Evolutionary conservation across 2,888 invertebrate species (phyloP).

Genomic region (Hemistola chrysoprasaria): DNA sequence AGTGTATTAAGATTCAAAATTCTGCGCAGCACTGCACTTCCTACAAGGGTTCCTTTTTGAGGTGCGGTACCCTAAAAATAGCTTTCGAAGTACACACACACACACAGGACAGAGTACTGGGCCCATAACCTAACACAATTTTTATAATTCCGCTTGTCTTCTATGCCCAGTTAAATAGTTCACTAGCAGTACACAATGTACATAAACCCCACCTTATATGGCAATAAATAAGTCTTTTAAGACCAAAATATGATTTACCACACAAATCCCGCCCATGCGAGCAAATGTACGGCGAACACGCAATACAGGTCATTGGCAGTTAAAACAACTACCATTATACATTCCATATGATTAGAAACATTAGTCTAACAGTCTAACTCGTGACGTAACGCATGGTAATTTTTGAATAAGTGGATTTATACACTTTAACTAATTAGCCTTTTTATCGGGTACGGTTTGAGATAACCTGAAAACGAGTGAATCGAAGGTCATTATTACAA

Average conservation of each 20-base stretch:
- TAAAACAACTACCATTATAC: constrained; percentile 1
- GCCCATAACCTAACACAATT: too few relatives aligned
- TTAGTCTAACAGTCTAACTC: constrained; percentile 5
- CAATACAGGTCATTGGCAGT: constrained; percentile 10
- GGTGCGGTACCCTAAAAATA: background rate
- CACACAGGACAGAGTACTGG: too few relatives aligned
- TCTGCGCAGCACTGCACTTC: too few relatives aligned
- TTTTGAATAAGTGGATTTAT: constrained; percentile 13
- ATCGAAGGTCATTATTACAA: background rate
- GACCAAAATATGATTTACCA: background rate
- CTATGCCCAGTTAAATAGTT: constrained; percentile 1
- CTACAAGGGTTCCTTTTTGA: background rate
- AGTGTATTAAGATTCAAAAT: too few relatives aligned
- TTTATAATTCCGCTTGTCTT: too few relatives aligned
- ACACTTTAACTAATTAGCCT: constrained; percentile 1
- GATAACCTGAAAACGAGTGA: too few relatives aligned
- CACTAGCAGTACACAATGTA: background rate
- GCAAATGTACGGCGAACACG: background rate
- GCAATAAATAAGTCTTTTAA: constrained; percentile 2
- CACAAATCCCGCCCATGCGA: constrained; percentile 2
- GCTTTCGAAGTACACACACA: background rate
- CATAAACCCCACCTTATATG: background rate
- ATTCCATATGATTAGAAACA: constrained; percentile 12
- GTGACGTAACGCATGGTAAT: constrained; percentile 8
- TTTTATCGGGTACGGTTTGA: background rate